phyloP scores from a whole-genome alignment of 2,797 vertebrate genomes.

The Sebastes matsubarae region DNA sequence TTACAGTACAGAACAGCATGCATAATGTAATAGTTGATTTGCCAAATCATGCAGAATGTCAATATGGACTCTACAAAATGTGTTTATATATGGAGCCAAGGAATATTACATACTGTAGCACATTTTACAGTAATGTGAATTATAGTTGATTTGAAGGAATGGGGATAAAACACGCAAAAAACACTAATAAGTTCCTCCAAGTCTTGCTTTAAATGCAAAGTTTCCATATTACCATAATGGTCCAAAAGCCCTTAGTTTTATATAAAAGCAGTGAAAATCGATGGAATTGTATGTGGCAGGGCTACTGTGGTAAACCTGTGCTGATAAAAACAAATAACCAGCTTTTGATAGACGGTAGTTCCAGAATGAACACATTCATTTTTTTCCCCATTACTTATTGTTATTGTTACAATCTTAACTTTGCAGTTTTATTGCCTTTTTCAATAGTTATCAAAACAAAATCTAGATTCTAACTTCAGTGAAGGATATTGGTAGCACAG shows the following conservation, averaged over 20 bases:
- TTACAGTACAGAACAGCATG: neutral
- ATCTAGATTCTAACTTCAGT: neutral
- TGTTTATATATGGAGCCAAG: neutral
- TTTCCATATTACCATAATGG: neutral
- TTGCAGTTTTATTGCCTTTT: neutral
- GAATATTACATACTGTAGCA: neutral
- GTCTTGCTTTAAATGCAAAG: neutral
- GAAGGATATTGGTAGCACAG: neutral
- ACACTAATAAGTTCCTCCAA: neutral
- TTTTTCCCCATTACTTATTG: neutral
- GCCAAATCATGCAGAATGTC: neutral
- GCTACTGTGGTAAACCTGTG: neutral
- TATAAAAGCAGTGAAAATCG: accelerated
- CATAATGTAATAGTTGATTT: neutral
- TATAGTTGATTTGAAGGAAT: neutral
- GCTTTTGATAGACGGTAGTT: neutral
- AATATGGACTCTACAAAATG: accelerated
- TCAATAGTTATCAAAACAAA: neutral
- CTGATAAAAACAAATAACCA: neutral
- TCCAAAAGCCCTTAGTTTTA: neutral
- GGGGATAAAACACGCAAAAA: neutral
- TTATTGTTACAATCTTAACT: neutral
- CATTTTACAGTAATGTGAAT: neutral
- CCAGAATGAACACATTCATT: neutral
- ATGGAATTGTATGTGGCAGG: neutral